Percentiles rank a stretch among this genome's conserved stretches.
Conservation (phyloP, 2,797 vertebrate species). For the Ficedula albicollis region DNA sequence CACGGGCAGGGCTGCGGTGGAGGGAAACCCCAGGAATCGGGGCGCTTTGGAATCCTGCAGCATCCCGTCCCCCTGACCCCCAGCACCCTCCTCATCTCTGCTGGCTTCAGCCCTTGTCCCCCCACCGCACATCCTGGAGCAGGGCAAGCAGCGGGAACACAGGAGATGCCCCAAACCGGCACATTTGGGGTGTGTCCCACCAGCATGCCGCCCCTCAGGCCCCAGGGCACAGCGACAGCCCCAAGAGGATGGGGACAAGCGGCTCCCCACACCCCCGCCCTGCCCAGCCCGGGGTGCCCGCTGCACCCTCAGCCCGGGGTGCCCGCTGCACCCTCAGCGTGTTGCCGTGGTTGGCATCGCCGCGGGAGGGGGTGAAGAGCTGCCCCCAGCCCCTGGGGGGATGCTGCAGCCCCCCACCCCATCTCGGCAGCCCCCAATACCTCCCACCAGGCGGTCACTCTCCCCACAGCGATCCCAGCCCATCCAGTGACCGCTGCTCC, state of each 20-base stretch:
- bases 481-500: neutral
- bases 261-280: neutral
- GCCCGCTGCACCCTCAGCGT: neutral
- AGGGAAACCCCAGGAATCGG: neutral
- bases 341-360: fast-evolving
- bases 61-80: fast-evolving
- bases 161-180: no score
- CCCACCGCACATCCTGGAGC: neutral
- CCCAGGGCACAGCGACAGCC: neutral
- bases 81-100: neutral
- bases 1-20: neutral
- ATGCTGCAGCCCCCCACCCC: neutral
- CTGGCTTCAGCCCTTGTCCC: neutral
- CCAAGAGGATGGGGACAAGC: fast-evolving
- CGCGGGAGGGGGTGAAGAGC: neutral
- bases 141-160: neutral
- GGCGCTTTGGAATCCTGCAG: neutral
- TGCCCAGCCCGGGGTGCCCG: neutral
- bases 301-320: neutral
- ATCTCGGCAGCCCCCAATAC: neutral
- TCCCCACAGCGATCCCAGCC: neutral
- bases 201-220: neutral
- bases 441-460: neutral
- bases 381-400: neutral
- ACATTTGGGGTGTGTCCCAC: neutral